A percentile compares a stretch with the other conserved stretches of the same genome.
phyloP scores from a whole-genome alignment of 53 echinoderm and acorn worm species.

The Echinarachnius parma region DNA sequence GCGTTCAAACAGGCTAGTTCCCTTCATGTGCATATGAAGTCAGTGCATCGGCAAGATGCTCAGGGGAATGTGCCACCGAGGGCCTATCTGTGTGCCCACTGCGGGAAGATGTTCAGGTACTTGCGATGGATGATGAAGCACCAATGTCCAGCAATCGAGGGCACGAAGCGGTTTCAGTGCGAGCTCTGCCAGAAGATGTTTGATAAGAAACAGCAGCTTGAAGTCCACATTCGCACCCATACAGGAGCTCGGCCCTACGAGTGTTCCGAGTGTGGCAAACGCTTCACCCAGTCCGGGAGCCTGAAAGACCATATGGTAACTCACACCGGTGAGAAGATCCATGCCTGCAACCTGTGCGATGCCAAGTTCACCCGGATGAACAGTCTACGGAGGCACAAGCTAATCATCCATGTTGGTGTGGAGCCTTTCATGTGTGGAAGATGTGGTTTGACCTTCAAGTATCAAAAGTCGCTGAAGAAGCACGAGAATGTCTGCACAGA shows the following conservation, averaged over 20 bases:
- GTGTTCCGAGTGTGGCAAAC: constrained; percentile 19
- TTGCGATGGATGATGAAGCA: constrained; percentile 32
- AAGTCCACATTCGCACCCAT: constrained; percentile 34
- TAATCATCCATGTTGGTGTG: constrained; percentile 33
- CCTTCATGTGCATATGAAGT: constrained; percentile 16
- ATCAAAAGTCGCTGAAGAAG: constrained; percentile 4
- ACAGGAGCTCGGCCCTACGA: constrained; percentile 26
- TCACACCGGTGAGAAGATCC: constrained; percentile 41
- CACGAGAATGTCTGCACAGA: constrained; percentile 1
- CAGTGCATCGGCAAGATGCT: constrained; percentile 1
- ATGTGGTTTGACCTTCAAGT: constrained; percentile 37
- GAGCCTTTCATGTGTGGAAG: constrained; percentile 33
- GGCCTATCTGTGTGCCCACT: constrained; percentile 11
- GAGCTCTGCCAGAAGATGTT: constrained; percentile 4
- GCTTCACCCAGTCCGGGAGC: constrained; percentile 32
- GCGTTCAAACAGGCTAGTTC: constrained; percentile 47
- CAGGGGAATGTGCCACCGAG: neutral
- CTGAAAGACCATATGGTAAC: constrained; percentile 42
- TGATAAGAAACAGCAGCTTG: constrained; percentile 29
- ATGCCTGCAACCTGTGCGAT: constrained; percentile 39
- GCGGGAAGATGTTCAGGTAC: constrained; percentile 29
- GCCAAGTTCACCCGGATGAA: constrained; percentile 32
- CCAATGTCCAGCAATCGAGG: constrained; percentile 16
- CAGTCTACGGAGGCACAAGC: constrained; percentile 33
- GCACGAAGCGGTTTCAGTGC: constrained; percentile 19